phyloP scores from a whole-genome alignment of 2,888 invertebrate genomes.

The Volucella bombylans region DNA sequence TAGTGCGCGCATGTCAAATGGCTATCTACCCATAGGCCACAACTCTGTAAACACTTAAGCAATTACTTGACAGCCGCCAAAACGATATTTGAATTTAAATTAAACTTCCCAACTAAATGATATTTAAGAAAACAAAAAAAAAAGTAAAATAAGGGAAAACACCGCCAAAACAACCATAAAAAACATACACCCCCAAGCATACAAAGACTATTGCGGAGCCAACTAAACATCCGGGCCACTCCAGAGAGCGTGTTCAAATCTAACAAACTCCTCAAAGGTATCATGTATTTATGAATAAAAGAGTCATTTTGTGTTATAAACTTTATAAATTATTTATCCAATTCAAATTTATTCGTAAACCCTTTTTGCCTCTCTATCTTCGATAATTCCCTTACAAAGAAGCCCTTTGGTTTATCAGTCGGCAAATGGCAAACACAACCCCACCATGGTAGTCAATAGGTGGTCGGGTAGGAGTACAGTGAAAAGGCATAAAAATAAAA shows the following conservation, averaged over 20 bases:
- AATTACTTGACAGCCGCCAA: slow-evolving; percentile 41
- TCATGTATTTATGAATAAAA: slow-evolving; percentile 73
- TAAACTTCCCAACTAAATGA: slow-evolving; percentile 42
- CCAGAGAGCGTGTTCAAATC: slow-evolving; percentile 54
- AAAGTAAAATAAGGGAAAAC: slow-evolving; percentile 6
- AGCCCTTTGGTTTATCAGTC: slow-evolving; percentile 26
- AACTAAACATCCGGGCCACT: slow-evolving; percentile 21
- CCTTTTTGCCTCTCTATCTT: slow-evolving; percentile 54
- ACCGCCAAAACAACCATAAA: slow-evolving; percentile 22
- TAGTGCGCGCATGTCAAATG: too few species aligned
- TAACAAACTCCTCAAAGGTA: slow-evolving; percentile 67
- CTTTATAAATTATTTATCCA: slow-evolving; percentile 72
- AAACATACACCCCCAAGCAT: slow-evolving; percentile 6
- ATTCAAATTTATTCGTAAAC: slow-evolving; percentile 72
- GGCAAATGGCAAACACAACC: slow-evolving; percentile 7
- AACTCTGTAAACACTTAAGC: neutral
- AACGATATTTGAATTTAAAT: slow-evolving; percentile 53
- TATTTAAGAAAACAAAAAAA: slow-evolving; percentile 3
- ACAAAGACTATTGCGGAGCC: slow-evolving; percentile 17
- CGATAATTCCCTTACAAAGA: slow-evolving; percentile 43
- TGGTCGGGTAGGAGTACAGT: slow-evolving; percentile 18
- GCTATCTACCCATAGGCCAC: too few species aligned
- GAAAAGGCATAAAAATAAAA: slow-evolving; percentile 69
- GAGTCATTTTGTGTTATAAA: slow-evolving; percentile 70
- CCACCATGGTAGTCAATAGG: neutral